Evolutionary conservation across 92 coral and sea anemone genomes (phyloP), one percentile per base, ranked within the genome.

Genomic region (Meandrina meandrites): DNA sequence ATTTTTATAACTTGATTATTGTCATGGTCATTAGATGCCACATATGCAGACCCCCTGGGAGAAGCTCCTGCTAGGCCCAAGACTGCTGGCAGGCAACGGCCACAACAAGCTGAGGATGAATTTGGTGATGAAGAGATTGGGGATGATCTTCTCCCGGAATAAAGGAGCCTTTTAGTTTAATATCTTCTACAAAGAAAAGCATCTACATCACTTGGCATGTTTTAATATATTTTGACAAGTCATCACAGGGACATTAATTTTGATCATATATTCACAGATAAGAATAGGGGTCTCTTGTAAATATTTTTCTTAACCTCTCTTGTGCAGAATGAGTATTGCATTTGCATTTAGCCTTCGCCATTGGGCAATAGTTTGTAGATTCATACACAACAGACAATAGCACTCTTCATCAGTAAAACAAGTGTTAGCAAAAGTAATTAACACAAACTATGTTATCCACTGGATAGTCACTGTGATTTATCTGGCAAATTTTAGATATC

Each of bases 21-120:
- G 17, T 31, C 15, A 5, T 60, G n/a, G 12, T 58, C 53, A 45
- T 24, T 76, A 97, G 99, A 97, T 87, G 98, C 99, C 18, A 95
- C 99, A 18, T 97, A 97, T 85, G 90, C 98, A n/a, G 99, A 97
- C 67, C 99, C 99, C 30, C 91, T 97, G 54, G 99, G 99, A 19
- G 99, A 97, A 58, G 99, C 99, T 64, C 99, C 99, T 10, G 97
- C 96, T 60, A 88, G 99, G 75, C 99, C 99, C 47, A 97, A 97
- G 91, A 97, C 99, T 76, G 99, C 99, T 80, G 99, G 97, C 32
- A 93, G 98, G 85, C 93, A 87, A 74, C 87, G 94, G 12, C 92
- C 88, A 24, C 95, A 88, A 79, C 93, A 91, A 21, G 93, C 62
- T 24, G 99, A 97, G 50, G 99, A 97, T 58, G 99, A 97, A 76